phyloP scores from a whole-genome alignment of 2,888 invertebrate genomes.

The Yponomeuta malinellus region DNA sequence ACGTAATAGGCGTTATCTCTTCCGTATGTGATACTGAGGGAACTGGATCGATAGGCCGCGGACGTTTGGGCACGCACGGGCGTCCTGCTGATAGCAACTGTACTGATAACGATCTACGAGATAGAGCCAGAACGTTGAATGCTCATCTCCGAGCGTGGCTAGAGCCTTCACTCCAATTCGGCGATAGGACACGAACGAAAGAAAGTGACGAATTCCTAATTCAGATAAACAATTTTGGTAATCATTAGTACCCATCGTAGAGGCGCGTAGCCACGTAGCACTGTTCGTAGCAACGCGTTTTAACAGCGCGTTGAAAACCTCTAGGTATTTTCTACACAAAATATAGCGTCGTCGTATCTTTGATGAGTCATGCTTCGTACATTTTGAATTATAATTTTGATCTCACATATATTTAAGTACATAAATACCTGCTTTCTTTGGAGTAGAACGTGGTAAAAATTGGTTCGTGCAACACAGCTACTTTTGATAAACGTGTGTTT shows the following conservation, averaged over 20 bases:
- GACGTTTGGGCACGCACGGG: constrained; percentile 46
- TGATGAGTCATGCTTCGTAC: neutral
- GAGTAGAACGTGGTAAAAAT: no score
- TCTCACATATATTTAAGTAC: no score
- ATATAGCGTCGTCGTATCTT: neutral
- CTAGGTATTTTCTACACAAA: no score
- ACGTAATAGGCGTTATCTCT: constrained; percentile 32
- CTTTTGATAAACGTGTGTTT: neutral
- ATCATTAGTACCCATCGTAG: neutral
- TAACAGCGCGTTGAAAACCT: neutral
- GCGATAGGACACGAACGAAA: constrained; percentile 8
- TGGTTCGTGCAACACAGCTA: neutral
- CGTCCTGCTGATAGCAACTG: constrained; percentile 34
- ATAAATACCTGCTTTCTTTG: no score
- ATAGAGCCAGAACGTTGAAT: neutral
- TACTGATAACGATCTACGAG: constrained; percentile 35
- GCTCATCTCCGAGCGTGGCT: neutral
- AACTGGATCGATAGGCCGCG: constrained; percentile 36
- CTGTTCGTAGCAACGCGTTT: neutral
- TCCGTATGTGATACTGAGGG: constrained; percentile 28
- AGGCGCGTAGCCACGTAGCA: neutral
- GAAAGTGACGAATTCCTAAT: neutral
- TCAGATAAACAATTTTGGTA: neutral
- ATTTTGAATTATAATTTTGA: neutral
- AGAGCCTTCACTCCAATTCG: neutral